Evolutionary conservation across 2,797 vertebrate genomes (phyloP), one percentile per base, ranked within the genome.

Genomic region (Enteromius thamalakanensis): DNA sequence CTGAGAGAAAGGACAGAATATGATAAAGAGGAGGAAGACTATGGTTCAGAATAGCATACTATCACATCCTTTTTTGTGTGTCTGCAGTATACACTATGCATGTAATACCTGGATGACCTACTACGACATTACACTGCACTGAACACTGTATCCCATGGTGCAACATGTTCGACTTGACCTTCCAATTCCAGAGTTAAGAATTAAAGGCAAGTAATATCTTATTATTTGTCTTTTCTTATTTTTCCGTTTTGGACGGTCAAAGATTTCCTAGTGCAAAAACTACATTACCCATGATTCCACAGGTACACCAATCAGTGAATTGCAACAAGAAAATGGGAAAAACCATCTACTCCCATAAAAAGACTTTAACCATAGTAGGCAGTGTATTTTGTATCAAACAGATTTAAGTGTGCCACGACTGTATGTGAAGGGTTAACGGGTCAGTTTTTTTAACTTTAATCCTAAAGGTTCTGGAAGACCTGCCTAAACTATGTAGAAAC

Each of bases 1-100:
- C 40, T 77, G 79, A 60, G 7, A 67, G 37, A 75, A 26, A 62
- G 72, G 19, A 10, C 67, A 47, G 68, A 49, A 72, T n/a, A 81
- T 67, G 71, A 82, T 55, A 65, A 64, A 82, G 60, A 74, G 60
- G 32, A 34, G 1, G 42, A 42, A 62, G 69, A 37, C 42, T 64
- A 60, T 15, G 12, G 34, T 72, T 72, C 42, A 62, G 42, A 64
- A 64, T 37, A 37, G 21, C 37, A 42, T 45, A 42, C n/a, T 45
- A 17, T 32, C 67, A 71, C 47, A 17, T 34, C 0, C 1, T 6
- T 7, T 37, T 32, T 14, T 55, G n/a, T 76, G 40, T 64, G 26
- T 77, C 17, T 15, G 51, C 69, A 49, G 4, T 49, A 37, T 62
- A 47, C n/a, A 69, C 5, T 60, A 45, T 80, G 37, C 26, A 6